Percentiles rank a stretch among this genome's conserved stretches.
phyloP scores from a whole-genome alignment of 2,888 invertebrate genomes.

The Mycalesis mineus region DNA sequence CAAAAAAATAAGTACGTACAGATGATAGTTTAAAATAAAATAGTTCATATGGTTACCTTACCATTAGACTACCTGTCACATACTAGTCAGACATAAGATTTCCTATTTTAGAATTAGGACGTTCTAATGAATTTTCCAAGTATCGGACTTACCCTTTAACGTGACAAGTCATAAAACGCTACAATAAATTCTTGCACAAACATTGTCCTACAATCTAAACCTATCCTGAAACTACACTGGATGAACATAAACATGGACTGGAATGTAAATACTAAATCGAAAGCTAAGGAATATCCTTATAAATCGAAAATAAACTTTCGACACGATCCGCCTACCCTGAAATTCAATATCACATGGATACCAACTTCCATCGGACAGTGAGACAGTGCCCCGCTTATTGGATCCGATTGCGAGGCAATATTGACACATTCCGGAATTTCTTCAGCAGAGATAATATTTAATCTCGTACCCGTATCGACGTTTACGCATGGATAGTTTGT shows the following conservation, averaged over 20 bases:
- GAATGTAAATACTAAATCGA: not conserved
- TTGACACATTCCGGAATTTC: slow-evolving; percentile 25
- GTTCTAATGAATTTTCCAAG: no score
- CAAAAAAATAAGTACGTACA: no score
- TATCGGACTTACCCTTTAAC: no score
- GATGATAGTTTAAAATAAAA: no score
- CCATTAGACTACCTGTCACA: no score
- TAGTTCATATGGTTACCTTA: no score
- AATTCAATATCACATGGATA: slow-evolving; percentile 17
- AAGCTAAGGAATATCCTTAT: not conserved
- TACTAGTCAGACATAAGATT: no score
- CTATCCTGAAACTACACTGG: no score
- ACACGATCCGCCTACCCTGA: not conserved
- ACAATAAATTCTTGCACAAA: no score
- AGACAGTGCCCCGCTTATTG: slow-evolving; percentile 23
- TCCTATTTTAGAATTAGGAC: no score
- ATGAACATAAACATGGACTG: not conserved
- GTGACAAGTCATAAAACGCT: no score
- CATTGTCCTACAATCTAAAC: no score
- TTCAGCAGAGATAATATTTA: slow-evolving; percentile 21
- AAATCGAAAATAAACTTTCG: not conserved
- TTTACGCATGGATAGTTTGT: slow-evolving; percentile 24
- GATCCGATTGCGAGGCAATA: slow-evolving; percentile 20
- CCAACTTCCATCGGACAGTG: slow-evolving; percentile 14
- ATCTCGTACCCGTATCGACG: slow-evolving; percentile 23